Evolutionary conservation across 2,113 vertebrate species (phyloP).

Genomic region (Rhombomys opimus): DNA sequence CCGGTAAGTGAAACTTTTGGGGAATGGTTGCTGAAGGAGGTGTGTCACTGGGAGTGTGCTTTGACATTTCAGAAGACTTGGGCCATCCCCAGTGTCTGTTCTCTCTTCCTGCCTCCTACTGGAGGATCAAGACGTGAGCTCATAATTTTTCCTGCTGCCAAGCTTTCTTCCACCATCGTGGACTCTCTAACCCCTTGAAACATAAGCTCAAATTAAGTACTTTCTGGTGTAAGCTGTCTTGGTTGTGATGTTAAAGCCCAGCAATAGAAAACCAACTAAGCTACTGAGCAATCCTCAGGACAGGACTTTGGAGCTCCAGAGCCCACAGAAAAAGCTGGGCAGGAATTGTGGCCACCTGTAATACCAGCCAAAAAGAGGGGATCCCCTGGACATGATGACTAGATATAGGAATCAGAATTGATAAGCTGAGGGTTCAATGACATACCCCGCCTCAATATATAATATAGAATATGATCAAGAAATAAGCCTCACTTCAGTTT

Average conservation of each 20-base stretch:
- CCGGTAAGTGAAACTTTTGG: neutral
- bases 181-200: neutral
- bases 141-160: neutral
- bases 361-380: neutral
- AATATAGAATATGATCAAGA: neutral
- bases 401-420: neutral
- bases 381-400: neutral
- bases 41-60: neutral
- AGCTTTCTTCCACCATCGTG: neutral
- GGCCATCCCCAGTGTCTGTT: neutral
- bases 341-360: neutral
- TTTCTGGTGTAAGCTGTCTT: neutral
- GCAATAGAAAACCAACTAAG: neutral
- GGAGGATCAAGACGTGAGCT: neutral
- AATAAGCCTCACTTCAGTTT: neutral
- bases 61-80: neutral
- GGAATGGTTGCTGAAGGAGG: neutral
- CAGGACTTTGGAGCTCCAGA: neutral
- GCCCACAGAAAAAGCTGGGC: neutral
- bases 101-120: neutral
- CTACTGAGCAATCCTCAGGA: neutral
- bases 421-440: neutral
- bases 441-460: neutral
- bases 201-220: neutral
- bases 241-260: neutral